A percentile compares a stretch with the other conserved stretches of the same genome.
Conservation (phyloP, 2,797 vertebrate genomes). For the Darevskia nairensis region DNA sequence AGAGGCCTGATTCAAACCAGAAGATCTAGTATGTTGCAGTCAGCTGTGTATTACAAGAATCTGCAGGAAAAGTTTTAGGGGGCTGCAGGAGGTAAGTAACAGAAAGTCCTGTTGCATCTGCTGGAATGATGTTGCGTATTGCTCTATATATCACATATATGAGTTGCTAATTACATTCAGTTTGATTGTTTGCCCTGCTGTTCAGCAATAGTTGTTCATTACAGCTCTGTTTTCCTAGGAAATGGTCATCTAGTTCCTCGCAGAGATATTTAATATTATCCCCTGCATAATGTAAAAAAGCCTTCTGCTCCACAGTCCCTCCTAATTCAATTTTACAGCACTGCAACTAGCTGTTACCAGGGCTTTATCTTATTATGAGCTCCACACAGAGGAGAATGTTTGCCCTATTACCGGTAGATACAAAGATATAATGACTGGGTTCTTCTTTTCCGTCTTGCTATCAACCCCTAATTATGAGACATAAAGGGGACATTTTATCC, state of each 20-base stretch:
- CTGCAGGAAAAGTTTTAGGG: too few species aligned
- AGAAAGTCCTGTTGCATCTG: too few species aligned
- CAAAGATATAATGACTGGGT: conserved; percentile 44
- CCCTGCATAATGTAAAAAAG: background rate
- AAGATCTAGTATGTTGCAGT: background rate
- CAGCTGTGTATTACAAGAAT: background rate
- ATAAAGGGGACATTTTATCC: conserved; percentile 1
- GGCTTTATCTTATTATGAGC: conserved; percentile 19
- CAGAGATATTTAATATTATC: conserved; percentile 16
- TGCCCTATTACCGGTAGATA: conserved; percentile 41
- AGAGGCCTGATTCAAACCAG: background rate
- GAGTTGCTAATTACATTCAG: too few species aligned
- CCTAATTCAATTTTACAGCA: conserved; percentile 36
- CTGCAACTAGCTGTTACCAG: conserved; percentile 33
- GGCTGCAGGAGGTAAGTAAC: too few species aligned
- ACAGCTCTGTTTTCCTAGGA: conserved; percentile 27
- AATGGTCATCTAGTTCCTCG: conserved; percentile 15
- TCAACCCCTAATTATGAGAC: background rate
- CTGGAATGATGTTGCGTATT: too few species aligned
- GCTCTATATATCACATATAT: too few species aligned
- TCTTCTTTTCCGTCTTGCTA: conserved; percentile 22
- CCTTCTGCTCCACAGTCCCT: background rate
- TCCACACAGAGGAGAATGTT: conserved; percentile 50
- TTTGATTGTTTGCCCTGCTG: background rate
- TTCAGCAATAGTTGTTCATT: background rate